These are phyloP conservation scores for Cheilinus undulatus DNA, from an alignment of 2,113 vertebrate genomes.

Conservation along the genomic window DNA sequence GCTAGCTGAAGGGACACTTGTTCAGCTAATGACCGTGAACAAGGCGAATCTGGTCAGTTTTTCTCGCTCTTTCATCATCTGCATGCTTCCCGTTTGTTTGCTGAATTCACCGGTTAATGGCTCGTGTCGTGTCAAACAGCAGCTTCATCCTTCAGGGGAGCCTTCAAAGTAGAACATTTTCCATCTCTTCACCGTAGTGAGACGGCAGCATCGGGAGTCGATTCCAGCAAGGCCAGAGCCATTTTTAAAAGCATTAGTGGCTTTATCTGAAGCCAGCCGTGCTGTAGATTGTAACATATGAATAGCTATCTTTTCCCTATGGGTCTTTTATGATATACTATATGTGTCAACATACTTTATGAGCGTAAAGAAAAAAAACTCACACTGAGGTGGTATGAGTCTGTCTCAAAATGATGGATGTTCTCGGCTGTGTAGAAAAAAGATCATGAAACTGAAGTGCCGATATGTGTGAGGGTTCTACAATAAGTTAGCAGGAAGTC, in stretches of 20 bases:
- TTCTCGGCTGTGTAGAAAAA: not conserved
- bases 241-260: conserved; percentile 57
- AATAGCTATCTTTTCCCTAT: conserved; percentile 33
- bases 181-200: conserved; percentile 27
- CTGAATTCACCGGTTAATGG: conserved; percentile 56
- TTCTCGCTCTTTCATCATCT: conserved; percentile 57
- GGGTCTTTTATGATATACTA: conserved; percentile 49
- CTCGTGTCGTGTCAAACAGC: conserved; percentile 47
- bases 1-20: conserved; percentile 2
- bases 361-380: not conserved
- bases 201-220: conserved; percentile 16
- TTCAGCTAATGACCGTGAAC: conserved; percentile 54
- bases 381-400: not conserved
- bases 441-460: conserved; percentile 8
- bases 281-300: conserved; percentile 62
- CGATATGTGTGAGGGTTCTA: conserved; percentile 3
- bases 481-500: conserved; percentile 1
- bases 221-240: conserved; percentile 66
- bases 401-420: conserved; percentile 20
- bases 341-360: conserved; percentile 20
- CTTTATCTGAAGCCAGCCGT: conserved; percentile 32
- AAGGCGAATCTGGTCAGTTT: conserved; percentile 53
- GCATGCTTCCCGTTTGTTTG: conserved; percentile 47
- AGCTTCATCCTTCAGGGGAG: conserved; percentile 44
- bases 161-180: conserved; percentile 48